A percentile compares a stretch with the other conserved stretches of the same genome.
Evolutionary conservation across 1,140 invertebrate genomes (phyloP).

Genomic region (Eumeta japonica): DNA sequence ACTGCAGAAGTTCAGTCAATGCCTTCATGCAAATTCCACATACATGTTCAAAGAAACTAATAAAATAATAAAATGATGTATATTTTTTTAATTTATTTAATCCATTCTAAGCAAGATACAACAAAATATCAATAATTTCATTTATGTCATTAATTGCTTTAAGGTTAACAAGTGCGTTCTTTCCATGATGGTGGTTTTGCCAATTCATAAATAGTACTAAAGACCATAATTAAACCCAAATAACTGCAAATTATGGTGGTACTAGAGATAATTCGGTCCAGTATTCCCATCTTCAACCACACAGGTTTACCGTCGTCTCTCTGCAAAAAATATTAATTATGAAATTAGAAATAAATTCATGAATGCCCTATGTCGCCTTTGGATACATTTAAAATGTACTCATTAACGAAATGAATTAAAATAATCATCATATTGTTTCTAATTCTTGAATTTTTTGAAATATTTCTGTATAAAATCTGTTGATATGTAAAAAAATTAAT

Average conservation of each 20-base stretch:
- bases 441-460: too few relatives aligned
- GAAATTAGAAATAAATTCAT: not conserved
- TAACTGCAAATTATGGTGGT: conserved; percentile 42
- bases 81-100: conserved; percentile 2
- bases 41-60: conserved; percentile 73
- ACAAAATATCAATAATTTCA: too few relatives aligned
- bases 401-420: too few relatives aligned
- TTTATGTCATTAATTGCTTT: too few relatives aligned
- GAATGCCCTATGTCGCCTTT: too few relatives aligned
- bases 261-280: conserved; percentile 59
- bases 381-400: too few relatives aligned
- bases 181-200: conserved; percentile 42
- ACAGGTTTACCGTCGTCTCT: conserved; percentile 59
- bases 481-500: too few relatives aligned
- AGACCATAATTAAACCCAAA: conserved; percentile 37
- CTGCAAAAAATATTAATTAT: conserved; percentile 28
- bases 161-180: conserved; percentile 2
- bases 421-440: too few relatives aligned
- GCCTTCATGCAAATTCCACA: conserved; percentile 94
- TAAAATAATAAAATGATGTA: conserved; percentile 7
- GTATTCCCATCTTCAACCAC: conserved; percentile 61
- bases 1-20: conserved; percentile 91
- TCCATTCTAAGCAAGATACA: too few relatives aligned
- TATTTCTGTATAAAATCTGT: too few relatives aligned
- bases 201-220: conserved; percentile 34